Evolutionary conservation across 1,140 invertebrate species (phyloP), one percentile per base, ranked within the genome.

Genomic region (Helicoverpa zea): DNA sequence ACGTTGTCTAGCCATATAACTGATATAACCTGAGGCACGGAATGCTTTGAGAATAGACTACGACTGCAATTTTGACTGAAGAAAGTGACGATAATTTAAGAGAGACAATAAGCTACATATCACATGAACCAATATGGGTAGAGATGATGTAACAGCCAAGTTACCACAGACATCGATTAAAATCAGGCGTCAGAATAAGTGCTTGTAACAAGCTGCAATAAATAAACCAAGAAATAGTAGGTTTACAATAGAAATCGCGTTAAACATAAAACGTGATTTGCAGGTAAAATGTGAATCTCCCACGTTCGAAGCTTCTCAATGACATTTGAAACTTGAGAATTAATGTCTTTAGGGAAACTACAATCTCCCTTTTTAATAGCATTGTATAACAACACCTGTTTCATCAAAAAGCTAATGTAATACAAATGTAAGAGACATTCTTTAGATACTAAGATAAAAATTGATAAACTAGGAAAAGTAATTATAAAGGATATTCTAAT

Each of bases 321-420:
- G 91, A 91, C 91, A 92, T 93, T 92, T 93, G 85, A 86, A 90
- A 90, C 84, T 78, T 82, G 84, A 73, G 58, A 52, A 58, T 54
- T 43, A 52, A 72, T 52, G 49, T 72, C 49, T 73, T 73, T 73
- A 73, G 13, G 54, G 18, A 56, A 14, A 73, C 49, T 30, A 73
- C 29, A 18, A 58, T 35, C 58, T 58, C 51, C 43, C 43, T 13
- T 68, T 49, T 49, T 68, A 68, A 68, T 68, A 49, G 16, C 16
- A 66, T 59, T 4, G 10, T 29, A 11, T 66, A 18, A 47, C 9
- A 18, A 47, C 9, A 1, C 4, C 11, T 49, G 11, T 47, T 68
- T 12, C 16, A 43, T 43, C 35, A 16, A 5, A 18, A 18, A 11
- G 11, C 10, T 23, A 1, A 29, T 59, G 12, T 5, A 58, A 5